These are phyloP conservation scores for Chrysopa pallens DNA, from an alignment of 1,140 invertebrate genomes.

Conservation along the genomic window DNA sequence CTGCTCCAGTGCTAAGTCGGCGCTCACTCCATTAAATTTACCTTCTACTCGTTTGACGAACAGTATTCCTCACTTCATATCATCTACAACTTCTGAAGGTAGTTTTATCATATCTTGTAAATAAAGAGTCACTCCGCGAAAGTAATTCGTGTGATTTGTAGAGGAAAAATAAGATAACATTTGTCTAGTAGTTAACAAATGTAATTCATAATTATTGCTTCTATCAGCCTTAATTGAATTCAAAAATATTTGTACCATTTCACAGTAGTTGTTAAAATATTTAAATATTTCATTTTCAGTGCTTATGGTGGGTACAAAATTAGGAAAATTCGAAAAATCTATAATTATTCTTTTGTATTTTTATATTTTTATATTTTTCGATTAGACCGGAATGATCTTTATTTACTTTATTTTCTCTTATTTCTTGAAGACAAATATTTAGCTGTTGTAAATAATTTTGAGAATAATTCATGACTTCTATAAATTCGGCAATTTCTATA, in stretches of 20 bases:
- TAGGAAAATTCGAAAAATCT: conserved; percentile 7
- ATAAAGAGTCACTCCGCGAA: conserved; percentile 12
- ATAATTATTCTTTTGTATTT: conserved; percentile 6
- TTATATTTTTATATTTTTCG: conserved; percentile 6
- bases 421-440: conserved; percentile 5
- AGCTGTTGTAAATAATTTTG: conserved; percentile 5
- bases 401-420: conserved; percentile 6
- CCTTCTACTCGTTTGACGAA: conserved; percentile 9
- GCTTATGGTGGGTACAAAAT: conserved; percentile 7
- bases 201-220: conserved; percentile 9
- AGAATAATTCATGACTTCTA: conserved; percentile 7
- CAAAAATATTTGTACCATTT: conserved; percentile 8
- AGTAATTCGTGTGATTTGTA: conserved; percentile 9
- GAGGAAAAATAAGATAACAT: conserved; percentile 6
- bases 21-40: conserved; percentile 9
- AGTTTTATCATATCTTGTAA: conserved; percentile 11
- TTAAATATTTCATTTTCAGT: conserved; percentile 8
- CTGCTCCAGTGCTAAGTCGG: conserved; percentile 8
- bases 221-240: conserved; percentile 10
- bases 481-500: conserved; percentile 8
- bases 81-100: conserved; percentile 8
- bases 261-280: conserved; percentile 8
- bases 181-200: conserved; percentile 9
- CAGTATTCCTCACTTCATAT: conserved; percentile 11
- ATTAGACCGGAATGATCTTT: conserved; percentile 6